Conservation (phyloP, 30 jellyfish, hydroid and myxozoan species). For the Aurelia coerulea region DNA sequence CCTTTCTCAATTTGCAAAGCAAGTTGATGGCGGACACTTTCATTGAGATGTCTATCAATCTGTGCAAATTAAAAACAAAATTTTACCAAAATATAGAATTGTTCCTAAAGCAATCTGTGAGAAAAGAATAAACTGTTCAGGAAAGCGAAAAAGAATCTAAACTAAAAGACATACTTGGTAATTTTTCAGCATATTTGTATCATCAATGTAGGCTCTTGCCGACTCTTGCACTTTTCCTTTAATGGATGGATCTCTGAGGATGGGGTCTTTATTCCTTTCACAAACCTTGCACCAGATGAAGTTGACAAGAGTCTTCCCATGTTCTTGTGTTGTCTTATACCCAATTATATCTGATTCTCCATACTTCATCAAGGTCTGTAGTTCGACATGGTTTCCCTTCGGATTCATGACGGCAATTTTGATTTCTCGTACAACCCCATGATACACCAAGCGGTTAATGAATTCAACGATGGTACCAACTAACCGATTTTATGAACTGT, state of each 20-base stretch:
- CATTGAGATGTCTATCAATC: not conserved
- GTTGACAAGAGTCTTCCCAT: slow-evolving; percentile 52
- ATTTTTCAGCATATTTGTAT: slow-evolving; percentile 11
- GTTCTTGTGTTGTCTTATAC: slow-evolving; percentile 20
- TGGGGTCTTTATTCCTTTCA: slow-evolving; percentile 39
- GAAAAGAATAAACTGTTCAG: no score
- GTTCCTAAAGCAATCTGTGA: no score
- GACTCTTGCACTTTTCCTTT: slow-evolving; percentile 34
- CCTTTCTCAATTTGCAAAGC: not conserved
- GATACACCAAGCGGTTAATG: no score
- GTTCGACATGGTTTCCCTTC: slow-evolving; percentile 17
- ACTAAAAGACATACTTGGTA: not conserved
- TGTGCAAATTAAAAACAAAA: not conserved
- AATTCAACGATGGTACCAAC: no score
- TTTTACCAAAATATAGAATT: not conserved
- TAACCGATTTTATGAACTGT: no score
- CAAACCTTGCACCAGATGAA: slow-evolving; percentile 57
- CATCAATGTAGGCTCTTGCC: slow-evolving; percentile 18
- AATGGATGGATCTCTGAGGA: slow-evolving; percentile 14
- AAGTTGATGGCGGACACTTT: not conserved
- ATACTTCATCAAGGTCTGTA: slow-evolving; percentile 28
- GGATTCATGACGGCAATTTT: slow-evolving; percentile 14
- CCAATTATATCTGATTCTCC: slow-evolving; percentile 30
- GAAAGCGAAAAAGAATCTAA: no score
- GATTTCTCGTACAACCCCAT: not conserved